Evolutionary conservation across 2,888 invertebrate species (phyloP), one percentile per base, ranked within the genome.

Genomic region (Eudemis profundana): DNA sequence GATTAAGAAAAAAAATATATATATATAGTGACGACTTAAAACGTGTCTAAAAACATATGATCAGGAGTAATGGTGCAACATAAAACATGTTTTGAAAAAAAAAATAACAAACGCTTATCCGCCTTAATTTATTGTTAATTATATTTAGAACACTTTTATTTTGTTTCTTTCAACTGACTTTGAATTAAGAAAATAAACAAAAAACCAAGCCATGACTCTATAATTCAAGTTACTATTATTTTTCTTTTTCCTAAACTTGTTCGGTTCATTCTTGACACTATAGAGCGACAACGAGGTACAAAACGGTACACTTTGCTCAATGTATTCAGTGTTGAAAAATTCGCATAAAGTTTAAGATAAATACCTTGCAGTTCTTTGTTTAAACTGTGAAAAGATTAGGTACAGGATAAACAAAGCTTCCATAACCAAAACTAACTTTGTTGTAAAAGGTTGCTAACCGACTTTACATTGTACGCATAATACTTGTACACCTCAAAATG

Each of bases 331-430:
- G 59, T 60, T 65, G 59, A 60, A 60, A 44, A 53, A 38, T 38
- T 40, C 38, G 12, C 59, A 29, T 60, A 46, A 65, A 60, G 53
- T 42, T 21, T 1, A 65, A 59, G 54, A 56, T 33, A 49, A 63
- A 59, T 27, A 23, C 38, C n/a, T 12, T 21, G 38, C 57, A 47
- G 59, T 65, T 61, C 66, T 66, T 61, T 66, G 66, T 66, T 66
- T 49, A 38, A 47, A 50, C n/a, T 53, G 12, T 36, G 4, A 59
- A 60, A 57, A 57, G 66, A 66, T 66, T 42, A 36, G 47, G 61
- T 23, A 29, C n/a, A 47, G 15, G 65, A 60, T 67, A 62, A 67
- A 44, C 40, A 23, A n/a, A 59, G 23, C 51, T 60, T 65, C 59
- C 65, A 65, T 51, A 60, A 50, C 57, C 49, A 56, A 47, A 67